Evolutionary conservation across 53 echinoderm and acorn worm species (phyloP).

Genomic region (Paracentrotus lividus): DNA sequence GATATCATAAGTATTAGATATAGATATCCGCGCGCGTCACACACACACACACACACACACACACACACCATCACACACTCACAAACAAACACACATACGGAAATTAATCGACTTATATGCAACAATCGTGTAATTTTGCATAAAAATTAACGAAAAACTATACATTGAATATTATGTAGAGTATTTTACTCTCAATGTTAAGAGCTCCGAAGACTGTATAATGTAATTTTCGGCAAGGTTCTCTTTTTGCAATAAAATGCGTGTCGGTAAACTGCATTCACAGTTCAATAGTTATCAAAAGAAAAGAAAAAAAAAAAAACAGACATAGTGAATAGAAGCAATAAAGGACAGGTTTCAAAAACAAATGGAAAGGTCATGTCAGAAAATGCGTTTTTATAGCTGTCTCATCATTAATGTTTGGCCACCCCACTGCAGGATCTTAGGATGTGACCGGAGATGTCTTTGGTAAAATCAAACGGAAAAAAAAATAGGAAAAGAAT

Average conservation of each 20-base stretch:
- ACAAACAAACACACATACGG: neutral
- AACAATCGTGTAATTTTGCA: neutral
- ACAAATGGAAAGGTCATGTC: constrained; percentile 27
- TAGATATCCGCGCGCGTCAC: no score
- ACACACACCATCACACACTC: neutral
- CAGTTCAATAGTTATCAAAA: neutral
- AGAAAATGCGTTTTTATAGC: constrained; percentile 24
- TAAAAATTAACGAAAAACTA: no score
- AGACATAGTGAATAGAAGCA: no score
- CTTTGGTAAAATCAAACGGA: no score
- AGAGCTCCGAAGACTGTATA: neutral
- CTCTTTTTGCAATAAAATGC: neutral
- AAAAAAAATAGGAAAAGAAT: no score
- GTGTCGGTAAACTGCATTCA: neutral
- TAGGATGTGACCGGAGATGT: no score
- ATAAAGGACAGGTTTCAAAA: constrained; percentile 21
- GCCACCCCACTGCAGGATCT: neutral
- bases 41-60: neutral
- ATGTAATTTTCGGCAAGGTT: neutral
- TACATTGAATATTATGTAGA: no score
- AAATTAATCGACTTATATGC: no score
- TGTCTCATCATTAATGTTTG: neutral
- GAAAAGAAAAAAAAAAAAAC: neutral
- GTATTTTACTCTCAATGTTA: no score
- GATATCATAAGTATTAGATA: no score